Base-by-base conservation (phyloP, 2,113 vertebrate species). In the Erythrocebus patas region DNA sequence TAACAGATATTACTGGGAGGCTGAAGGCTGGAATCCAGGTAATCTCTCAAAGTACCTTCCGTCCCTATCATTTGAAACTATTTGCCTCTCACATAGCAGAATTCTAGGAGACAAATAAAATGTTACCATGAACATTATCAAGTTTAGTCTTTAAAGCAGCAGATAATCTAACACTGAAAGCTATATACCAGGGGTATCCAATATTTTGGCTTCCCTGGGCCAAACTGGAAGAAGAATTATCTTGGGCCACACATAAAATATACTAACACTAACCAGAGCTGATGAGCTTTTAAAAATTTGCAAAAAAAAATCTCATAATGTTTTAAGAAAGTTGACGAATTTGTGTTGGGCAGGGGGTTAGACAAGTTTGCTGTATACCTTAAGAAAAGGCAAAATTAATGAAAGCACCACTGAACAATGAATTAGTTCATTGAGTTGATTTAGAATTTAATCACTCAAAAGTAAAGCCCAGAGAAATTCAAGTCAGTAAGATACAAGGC, bases 361-460 rank as follows among this genome's bases (percentile, higher is more conserved):
- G 61, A 64, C 27, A 64, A 64, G 27, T 27, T 64, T 32, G 61
- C 61, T 64, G 61, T 64, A 64, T 70, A 50, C 32, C 59, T n/a
- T 40, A 78, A 72, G 59, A 73, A 88, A 85, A 35, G 64, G 45
- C 75, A 75, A 96, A 45, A 52, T n/a, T 59, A 94, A 73, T 82
- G 16, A 72, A 95, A 73, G 68, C 32, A 89, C 17, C 45, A 80
- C 30, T 48, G 27, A 90, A 80, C 11, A 81, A 35, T 64, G 9
- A 81, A 61, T 23, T 59, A 90, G 38, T 93, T 95, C 45, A 73
- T 4, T 40, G 27, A 95, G 45, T 61, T 86, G 20, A 80, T 59
- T 91, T 35, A 84, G 79, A 92, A 86, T 85, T 81, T 89, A 93
- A 75, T 70, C n/a, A 84, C 45, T 92, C 55, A 91, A 72, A 91